Conservation (phyloP, 2,797 vertebrate genomes). For the Eospalax fontanierii region DNA sequence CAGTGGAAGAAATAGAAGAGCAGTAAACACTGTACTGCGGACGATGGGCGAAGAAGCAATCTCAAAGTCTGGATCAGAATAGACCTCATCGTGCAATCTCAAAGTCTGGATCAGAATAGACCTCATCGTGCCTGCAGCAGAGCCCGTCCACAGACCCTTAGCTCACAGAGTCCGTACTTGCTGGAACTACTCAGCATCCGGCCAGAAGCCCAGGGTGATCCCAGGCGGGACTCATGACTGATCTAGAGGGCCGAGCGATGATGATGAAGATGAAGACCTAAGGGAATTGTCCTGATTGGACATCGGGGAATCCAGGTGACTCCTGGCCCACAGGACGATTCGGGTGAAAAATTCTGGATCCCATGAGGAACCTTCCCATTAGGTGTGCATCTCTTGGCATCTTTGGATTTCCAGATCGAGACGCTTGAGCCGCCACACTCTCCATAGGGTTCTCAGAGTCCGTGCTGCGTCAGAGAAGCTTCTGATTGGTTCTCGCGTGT, state of each 20-base stretch:
- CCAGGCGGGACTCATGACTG: no score
- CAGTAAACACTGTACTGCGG: background rate
- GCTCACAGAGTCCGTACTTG: accelerated
- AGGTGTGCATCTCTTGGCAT: background rate
- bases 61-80: background rate
- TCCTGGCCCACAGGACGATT: background rate
- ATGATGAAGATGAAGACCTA: background rate
- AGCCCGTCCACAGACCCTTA: accelerated
- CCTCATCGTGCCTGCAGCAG: accelerated
- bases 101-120: background rate
- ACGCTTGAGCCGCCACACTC: no score
- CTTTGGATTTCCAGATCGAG: no score
- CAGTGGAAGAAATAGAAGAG: background rate
- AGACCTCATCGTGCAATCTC: accelerated
- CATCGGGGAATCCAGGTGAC: no score
- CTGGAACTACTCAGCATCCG: background rate
- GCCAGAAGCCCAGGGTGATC: no score
- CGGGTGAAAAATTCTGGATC: background rate
- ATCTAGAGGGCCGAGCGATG: no score
- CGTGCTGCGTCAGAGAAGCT: no score
- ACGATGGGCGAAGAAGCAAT: no score
- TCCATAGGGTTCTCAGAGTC: no score
- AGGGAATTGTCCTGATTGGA: background rate
- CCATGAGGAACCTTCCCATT: background rate
- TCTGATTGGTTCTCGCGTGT: no score